Percentiles rank a stretch among this genome's conserved stretches.
Evolutionary conservation across 2,888 invertebrate genomes (phyloP).

Genomic region (Abrostola triplasia): DNA sequence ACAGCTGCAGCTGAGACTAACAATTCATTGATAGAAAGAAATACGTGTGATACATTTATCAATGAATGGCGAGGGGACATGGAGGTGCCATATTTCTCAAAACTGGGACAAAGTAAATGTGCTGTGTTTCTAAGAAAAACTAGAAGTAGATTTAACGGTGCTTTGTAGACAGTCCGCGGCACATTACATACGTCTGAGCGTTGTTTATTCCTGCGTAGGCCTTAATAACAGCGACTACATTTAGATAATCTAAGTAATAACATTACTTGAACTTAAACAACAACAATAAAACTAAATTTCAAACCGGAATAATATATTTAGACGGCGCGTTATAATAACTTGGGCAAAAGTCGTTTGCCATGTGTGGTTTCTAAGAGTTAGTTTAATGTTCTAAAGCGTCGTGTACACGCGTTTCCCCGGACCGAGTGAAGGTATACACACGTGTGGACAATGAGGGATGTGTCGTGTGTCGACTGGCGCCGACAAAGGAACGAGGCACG

Average conservation of each 20-base stretch:
- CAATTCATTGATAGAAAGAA: conserved; percentile 25
- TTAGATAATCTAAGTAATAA: conserved; percentile 40
- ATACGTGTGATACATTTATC: conserved; percentile 32
- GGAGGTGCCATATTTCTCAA: conserved; percentile 41
- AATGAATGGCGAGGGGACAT: conserved; percentile 51
- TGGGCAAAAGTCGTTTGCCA: conserved; percentile 25
- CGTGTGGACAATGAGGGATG: conserved; percentile 69
- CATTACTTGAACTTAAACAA: conserved; percentile 24
- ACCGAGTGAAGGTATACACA: conserved; percentile 62
- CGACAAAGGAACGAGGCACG: conserved; percentile 77
- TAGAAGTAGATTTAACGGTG: conserved; percentile 73
- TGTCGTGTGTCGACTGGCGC: conserved; percentile 71
- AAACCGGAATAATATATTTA: conserved; percentile 31
- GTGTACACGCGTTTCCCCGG: conserved; percentile 59
- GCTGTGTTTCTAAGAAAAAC: conserved; percentile 61
- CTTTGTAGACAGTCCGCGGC: conserved; percentile 60
- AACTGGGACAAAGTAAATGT: conserved; percentile 71
- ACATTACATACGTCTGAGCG: conserved; percentile 40
- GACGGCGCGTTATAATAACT: conserved; percentile 14
- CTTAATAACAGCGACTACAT: conserved; percentile 45
- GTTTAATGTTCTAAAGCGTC: conserved; percentile 40
- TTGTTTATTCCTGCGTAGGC: conserved; percentile 62
- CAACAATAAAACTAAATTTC: conserved; percentile 18
- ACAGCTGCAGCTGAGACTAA: conserved; percentile 28
- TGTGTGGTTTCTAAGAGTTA: conserved; percentile 42